Conservation (phyloP, 2,888 invertebrate genomes). For the Uloborus plumipes region DNA sequence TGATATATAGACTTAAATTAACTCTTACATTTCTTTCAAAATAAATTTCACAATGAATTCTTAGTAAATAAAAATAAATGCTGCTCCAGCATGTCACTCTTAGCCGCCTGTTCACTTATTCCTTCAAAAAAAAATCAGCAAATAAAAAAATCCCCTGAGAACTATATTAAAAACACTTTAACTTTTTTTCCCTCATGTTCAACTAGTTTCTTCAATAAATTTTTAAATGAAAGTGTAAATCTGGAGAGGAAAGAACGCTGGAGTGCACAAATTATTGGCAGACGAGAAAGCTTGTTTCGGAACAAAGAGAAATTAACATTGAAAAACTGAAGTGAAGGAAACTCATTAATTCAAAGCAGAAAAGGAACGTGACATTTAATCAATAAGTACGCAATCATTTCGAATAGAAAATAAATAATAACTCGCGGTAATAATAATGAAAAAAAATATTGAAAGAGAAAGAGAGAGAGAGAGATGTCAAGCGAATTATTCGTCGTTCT, state of each 20-base stretch:
- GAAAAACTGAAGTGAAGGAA: conserved; percentile 21
- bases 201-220: too few relatives aligned
- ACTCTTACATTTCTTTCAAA: too few relatives aligned
- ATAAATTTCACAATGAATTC: too few relatives aligned
- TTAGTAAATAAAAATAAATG: too few relatives aligned
- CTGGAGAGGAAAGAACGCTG: neutral
- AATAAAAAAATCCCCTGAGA: too few relatives aligned
- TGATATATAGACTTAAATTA: too few relatives aligned
- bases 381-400: conserved; percentile 59
- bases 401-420: conserved; percentile 60
- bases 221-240: too few relatives aligned
- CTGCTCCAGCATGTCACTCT: too few relatives aligned
- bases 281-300: conserved; percentile 46
- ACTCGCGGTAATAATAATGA: conserved; percentile 45
- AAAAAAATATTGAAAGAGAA: conserved; percentile 19
- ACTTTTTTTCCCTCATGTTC: too few relatives aligned
- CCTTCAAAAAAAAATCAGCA: too few relatives aligned
- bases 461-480: conserved; percentile 36
- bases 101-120: too few relatives aligned
- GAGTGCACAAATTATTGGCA: conserved; percentile 39
- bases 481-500: conserved; percentile 37
- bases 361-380: conserved; percentile 50
- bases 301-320: conserved; percentile 52
- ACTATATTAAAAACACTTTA: too few relatives aligned
- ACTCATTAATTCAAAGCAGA: conserved; percentile 59